These are phyloP conservation scores for Eupithecia centaureata DNA, from an alignment of 2,888 invertebrate genomes.

Conservation along the genomic window DNA sequence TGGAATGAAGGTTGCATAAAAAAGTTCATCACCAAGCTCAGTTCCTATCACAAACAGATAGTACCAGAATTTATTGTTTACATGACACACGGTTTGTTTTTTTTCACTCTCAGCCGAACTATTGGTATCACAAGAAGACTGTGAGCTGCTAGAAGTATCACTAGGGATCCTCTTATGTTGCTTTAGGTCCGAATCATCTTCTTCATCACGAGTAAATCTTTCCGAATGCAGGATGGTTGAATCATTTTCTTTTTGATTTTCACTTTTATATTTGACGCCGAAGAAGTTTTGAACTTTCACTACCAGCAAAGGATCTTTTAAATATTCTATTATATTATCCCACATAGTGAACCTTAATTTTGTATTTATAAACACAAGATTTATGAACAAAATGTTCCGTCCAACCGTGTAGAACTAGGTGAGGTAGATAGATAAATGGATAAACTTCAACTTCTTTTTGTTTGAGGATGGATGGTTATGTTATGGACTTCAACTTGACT, in stretches of 20 bases:
- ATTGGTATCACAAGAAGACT: conserved; percentile 72
- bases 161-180: conserved; percentile 72
- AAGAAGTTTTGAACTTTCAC: conserved; percentile 91
- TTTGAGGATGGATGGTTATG: too few relatives aligned
- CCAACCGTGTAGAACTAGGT: too few relatives aligned
- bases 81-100: conserved; percentile 75
- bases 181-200: conserved; percentile 57
- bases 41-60: conserved; percentile 93
- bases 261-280: conserved; percentile 85
- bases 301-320: conserved; percentile 90
- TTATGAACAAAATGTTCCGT: not conserved
- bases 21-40: conserved; percentile 94
- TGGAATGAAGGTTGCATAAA: conserved; percentile 95
- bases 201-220: conserved; percentile 55
- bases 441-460: too few relatives aligned
- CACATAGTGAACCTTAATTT: conserved; percentile 59
- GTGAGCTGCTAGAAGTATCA: conserved; percentile 71
- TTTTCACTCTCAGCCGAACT: conserved; percentile 64
- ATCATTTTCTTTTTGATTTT: conserved; percentile 54
- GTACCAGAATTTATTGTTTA: conserved; percentile 91
- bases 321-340: conserved; percentile 84
- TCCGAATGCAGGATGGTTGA: conserved; percentile 62
- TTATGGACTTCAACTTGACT: too few relatives aligned
- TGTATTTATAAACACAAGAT: not conserved
- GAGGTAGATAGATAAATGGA: too few relatives aligned